phyloP scores from a whole-genome alignment of 2,888 invertebrate species.

The Thymelicus acteon region DNA sequence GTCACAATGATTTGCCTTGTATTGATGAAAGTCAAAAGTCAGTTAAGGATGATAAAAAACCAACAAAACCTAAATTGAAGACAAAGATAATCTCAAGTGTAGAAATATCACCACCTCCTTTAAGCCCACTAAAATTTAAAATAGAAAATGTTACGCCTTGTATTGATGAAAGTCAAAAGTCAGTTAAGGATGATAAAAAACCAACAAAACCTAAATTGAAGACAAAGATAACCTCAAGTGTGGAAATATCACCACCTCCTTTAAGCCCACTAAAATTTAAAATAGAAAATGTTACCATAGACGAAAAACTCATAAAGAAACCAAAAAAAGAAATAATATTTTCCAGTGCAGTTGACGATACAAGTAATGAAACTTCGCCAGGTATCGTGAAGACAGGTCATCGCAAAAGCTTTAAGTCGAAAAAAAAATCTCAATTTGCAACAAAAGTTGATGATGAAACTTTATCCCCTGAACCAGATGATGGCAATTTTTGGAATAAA shows the following conservation, averaged over 20 bases:
- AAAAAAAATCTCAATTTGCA: slow-evolving; percentile 52
- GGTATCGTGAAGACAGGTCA: slow-evolving; percentile 41
- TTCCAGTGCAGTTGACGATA: slow-evolving; percentile 62
- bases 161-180: slow-evolving; percentile 76
- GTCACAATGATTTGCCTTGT: slow-evolving; percentile 60
- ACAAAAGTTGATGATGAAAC: slow-evolving; percentile 47
- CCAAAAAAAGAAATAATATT: slow-evolving; percentile 72
- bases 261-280: slow-evolving; percentile 79
- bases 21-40: slow-evolving; percentile 77
- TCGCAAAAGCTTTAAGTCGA: slow-evolving; percentile 48
- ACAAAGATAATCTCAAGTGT: slow-evolving; percentile 83
- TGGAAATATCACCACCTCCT: slow-evolving; percentile 75
- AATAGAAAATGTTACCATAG: slow-evolving; percentile 84
- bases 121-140: slow-evolving; percentile 79
- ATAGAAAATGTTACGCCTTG: slow-evolving; percentile 82
- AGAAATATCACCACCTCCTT: slow-evolving; percentile 71
- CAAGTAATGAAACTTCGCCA: slow-evolving; percentile 32
- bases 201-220: slow-evolving; percentile 65
- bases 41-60: slow-evolving; percentile 33
- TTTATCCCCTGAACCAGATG: slow-evolving; percentile 71
- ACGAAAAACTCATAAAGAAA: slow-evolving; percentile 71
- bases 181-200: slow-evolving; percentile 40
- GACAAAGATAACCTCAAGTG: slow-evolving; percentile 82
- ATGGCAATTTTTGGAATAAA: slow-evolving; percentile 87
- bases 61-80: slow-evolving; percentile 67